These are phyloP conservation scores for Speoplatyrhinus poulsoni DNA, from an alignment of 2,113 vertebrate species.

Conservation along the genomic window DNA sequence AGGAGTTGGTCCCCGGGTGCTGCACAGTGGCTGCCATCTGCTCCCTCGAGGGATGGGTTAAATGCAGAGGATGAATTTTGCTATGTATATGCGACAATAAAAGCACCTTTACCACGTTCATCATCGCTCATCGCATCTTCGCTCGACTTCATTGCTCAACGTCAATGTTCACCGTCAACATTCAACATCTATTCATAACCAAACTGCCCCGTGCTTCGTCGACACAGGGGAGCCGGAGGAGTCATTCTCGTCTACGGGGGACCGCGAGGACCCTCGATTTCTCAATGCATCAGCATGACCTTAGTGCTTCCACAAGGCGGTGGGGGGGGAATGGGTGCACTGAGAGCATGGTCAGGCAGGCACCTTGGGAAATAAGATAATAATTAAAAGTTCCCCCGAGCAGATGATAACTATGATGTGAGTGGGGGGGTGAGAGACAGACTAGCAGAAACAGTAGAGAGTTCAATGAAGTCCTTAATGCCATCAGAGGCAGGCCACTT, in stretches of 20 bases:
- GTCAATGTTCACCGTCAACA: too few species aligned
- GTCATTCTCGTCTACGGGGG: conserved; percentile 3
- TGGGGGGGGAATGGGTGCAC: conserved; percentile 14
- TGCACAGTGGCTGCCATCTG: too few species aligned
- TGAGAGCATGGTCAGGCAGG: conserved; percentile 21
- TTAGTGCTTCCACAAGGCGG: conserved; percentile 44
- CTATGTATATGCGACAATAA: too few species aligned
- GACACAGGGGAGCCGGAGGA: background rate
- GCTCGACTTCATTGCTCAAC: too few species aligned
- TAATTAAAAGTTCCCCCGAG: conserved; percentile 54
- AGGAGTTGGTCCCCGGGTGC: too few species aligned
- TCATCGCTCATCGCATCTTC: too few species aligned
- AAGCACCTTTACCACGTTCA: too few species aligned
- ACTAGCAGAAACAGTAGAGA: background rate
- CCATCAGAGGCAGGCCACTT: too few species aligned
- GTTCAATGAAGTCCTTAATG: background rate
- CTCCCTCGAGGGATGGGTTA: too few species aligned
- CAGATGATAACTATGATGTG: conserved; percentile 27
- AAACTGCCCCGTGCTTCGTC: background rate
- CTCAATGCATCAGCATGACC: background rate
- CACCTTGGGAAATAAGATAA: conserved; percentile 57
- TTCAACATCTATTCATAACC: too few species aligned
- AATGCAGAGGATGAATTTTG: too few species aligned
- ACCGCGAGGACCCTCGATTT: conserved; percentile 36
- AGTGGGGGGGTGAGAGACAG: background rate